These are phyloP conservation scores for Hypanus sabinus DNA, from an alignment of 2,113 vertebrate species.

Conservation along the genomic window DNA sequence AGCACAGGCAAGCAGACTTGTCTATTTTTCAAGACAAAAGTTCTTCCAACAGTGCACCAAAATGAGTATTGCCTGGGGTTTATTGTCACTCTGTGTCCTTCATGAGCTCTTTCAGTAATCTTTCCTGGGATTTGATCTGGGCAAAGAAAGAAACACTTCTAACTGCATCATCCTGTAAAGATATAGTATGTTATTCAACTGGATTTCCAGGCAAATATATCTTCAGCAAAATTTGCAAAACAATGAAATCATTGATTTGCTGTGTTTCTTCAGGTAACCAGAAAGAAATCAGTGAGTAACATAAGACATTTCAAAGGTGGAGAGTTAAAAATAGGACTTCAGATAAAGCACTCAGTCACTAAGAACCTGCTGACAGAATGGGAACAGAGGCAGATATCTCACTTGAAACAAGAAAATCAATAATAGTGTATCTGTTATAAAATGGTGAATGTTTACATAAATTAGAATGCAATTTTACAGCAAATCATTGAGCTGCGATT, in stretches of 20 bases:
- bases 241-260: background rate
- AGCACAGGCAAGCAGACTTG: too few relatives aligned
- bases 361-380: constrained; percentile 6
- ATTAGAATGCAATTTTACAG: background rate
- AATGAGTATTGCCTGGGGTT: too few relatives aligned
- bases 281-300: background rate
- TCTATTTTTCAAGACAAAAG: too few relatives aligned
- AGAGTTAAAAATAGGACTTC: background rate
- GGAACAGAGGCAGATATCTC: background rate
- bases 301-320: background rate
- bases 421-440: background rate
- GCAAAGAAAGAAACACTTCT: too few relatives aligned
- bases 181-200: too few relatives aligned
- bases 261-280: background rate
- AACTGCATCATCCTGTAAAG: too few relatives aligned
- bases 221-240: background rate
- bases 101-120: too few relatives aligned
- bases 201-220: background rate
- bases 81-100: too few relatives aligned
- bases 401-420: background rate
- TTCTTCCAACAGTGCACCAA: too few relatives aligned
- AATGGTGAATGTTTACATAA: background rate
- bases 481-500: background rate
- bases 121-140: too few relatives aligned
- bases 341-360: background rate